Conservation (phyloP, 2,888 invertebrate species). For the Iphiclides podalirius region DNA sequence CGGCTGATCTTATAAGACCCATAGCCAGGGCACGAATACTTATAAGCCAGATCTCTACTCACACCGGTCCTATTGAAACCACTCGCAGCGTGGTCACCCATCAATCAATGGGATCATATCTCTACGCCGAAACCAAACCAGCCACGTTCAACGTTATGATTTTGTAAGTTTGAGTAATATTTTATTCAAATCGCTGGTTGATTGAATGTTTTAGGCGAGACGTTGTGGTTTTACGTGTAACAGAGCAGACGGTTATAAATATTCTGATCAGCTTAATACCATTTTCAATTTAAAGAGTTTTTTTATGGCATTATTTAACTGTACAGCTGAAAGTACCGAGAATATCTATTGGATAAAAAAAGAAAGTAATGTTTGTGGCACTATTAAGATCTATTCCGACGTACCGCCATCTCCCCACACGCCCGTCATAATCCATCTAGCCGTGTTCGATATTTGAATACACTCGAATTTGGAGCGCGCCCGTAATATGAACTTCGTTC, state of each 20-base stretch:
- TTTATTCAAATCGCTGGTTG: constrained; percentile 75
- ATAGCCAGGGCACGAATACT: constrained; percentile 9
- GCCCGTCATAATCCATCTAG: constrained; percentile 69
- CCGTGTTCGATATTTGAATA: constrained; percentile 74
- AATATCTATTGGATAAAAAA: constrained; percentile 35
- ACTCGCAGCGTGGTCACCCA: constrained; percentile 73
- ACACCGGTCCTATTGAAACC: constrained; percentile 44
- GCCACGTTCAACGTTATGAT: constrained; percentile 66
- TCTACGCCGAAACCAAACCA: constrained; percentile 61
- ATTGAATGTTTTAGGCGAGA: constrained; percentile 69
- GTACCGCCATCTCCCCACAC: constrained; percentile 49
- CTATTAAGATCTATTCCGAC: constrained; percentile 53
- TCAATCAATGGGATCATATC: constrained; percentile 79
- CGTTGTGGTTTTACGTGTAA: constrained; percentile 43
- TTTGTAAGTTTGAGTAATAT: constrained; percentile 74
- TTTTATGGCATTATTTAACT: neutral
- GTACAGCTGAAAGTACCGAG: neutral
- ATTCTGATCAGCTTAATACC: constrained; percentile 20
- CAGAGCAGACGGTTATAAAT: constrained; percentile 30
- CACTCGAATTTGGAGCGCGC: constrained; percentile 74
- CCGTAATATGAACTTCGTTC: constrained; percentile 72
- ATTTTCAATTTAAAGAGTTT: constrained; percentile 48
- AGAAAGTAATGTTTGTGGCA: constrained; percentile 42
- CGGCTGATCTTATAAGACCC: constrained; percentile 50
- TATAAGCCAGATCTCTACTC: constrained; percentile 28